Evolutionary conservation across 64 coral and sea anemone genomes (phyloP).

Genomic region (Pachyseris speciosa): DNA sequence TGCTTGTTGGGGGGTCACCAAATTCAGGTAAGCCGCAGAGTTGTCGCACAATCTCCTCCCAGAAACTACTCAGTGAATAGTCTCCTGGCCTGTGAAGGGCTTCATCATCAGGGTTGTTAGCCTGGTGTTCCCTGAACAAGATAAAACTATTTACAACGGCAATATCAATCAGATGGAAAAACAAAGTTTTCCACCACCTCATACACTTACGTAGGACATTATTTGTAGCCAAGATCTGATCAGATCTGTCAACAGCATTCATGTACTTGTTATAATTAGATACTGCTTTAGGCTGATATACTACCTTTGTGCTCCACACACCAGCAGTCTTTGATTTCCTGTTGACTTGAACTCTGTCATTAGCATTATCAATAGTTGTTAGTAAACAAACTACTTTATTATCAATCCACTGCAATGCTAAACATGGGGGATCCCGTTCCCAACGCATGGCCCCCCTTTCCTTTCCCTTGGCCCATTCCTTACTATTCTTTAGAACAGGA

Average conservation of each 20-base stretch:
- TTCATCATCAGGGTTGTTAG: conserved; percentile 57
- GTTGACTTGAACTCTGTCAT: conserved; percentile 58
- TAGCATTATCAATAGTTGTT: conserved; percentile 68
- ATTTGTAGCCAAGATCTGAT: conserved; percentile 65
- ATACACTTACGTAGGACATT: conserved; percentile 32
- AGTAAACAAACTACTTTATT: conserved; percentile 73
- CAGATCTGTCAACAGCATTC: conserved; percentile 80
- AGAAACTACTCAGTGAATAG: conserved; percentile 54
- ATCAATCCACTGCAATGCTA: conserved; percentile 67
- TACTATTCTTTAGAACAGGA: conserved; percentile 32
- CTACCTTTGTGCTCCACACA: conserved; percentile 17
- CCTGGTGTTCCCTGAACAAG: conserved; percentile 56
- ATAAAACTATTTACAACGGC: conserved; percentile 10
- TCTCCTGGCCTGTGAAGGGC: conserved; percentile 35
- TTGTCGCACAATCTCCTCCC: conserved; percentile 66
- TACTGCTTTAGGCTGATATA: conserved; percentile 48
- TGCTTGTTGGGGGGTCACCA: conserved; percentile 27
- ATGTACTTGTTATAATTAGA: conserved; percentile 65
- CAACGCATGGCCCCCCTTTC: conserved; percentile 50
- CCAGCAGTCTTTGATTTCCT: conserved; percentile 52
- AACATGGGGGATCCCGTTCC: conserved; percentile 27
- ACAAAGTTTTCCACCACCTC: conserved; percentile 33
- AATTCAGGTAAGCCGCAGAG: conserved; percentile 58
- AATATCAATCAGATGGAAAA: conserved; percentile 47
- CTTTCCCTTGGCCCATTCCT: too few relatives aligned